These are phyloP conservation scores for Drosophila colorata DNA, from an alignment of 2,888 invertebrate species.

Conservation along the genomic window DNA sequence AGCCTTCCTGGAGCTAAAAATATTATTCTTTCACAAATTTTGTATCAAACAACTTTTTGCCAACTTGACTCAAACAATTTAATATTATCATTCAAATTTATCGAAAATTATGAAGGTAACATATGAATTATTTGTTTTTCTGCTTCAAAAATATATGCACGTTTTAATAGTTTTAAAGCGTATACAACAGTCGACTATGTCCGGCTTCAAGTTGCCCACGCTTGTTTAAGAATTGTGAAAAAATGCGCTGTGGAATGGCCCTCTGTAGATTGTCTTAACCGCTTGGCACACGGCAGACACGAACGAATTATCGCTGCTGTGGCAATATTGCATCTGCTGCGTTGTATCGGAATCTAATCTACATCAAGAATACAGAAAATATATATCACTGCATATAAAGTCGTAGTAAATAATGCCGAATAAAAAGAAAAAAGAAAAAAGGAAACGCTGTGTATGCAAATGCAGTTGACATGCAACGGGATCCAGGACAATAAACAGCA, in stretches of 20 bases:
- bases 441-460: constrained; percentile 7
- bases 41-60: no score
- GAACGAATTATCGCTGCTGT: constrained; percentile 15
- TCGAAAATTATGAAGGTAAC: no score
- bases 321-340: constrained; percentile 50
- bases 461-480: constrained; percentile 42
- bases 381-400: constrained; percentile 1
- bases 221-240: constrained; percentile 14
- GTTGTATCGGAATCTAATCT: constrained; percentile 35
- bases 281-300: constrained; percentile 25
- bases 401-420: constrained; percentile 5
- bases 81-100: no score
- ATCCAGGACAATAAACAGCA: constrained; percentile 55
- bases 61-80: no score
- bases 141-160: neutral
- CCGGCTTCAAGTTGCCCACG: neutral
- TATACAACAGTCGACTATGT: constrained; percentile 4
- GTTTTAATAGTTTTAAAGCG: neutral
- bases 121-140: neutral
- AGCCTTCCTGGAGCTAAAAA: neutral
- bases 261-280: constrained; percentile 45
- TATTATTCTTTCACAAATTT: neutral
- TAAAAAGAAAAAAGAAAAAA: constrained; percentile 7
- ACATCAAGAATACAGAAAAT: constrained; percentile 22
- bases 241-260: neutral